Percentiles rank a stretch among this genome's conserved stretches.
These are phyloP conservation scores for Amyelois transitella DNA, from an alignment of 1,140 invertebrate genomes.

Conservation along the genomic window DNA sequence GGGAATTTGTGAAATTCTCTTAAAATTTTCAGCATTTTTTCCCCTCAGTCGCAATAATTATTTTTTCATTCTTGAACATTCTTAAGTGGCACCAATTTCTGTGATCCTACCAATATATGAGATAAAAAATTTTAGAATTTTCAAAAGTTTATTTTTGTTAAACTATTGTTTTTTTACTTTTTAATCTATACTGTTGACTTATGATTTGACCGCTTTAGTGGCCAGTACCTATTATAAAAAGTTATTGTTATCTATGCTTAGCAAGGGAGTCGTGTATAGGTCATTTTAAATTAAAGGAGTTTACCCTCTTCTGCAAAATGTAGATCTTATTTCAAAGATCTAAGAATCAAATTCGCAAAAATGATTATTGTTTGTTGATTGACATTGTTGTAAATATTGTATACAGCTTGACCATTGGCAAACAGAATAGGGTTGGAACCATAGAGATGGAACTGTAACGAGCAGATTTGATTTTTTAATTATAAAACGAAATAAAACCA, in stretches of 20 bases:
- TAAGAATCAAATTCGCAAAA: background rate
- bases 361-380: background rate
- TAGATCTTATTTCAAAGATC: background rate
- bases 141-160: slow-evolving; percentile 4
- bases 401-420: background rate
- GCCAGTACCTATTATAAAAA: slow-evolving; percentile 39
- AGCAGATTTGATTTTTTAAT: background rate
- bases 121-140: too few species aligned
- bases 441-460: background rate
- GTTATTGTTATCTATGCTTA: slow-evolving; percentile 47
- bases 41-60: too few species aligned
- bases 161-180: background rate
- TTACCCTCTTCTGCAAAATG: background rate
- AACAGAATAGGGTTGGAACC: background rate
- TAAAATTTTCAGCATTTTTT: too few species aligned
- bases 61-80: too few species aligned
- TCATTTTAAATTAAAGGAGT: slow-evolving; percentile 20
- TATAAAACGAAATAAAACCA: background rate
- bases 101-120: too few species aligned
- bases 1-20: too few species aligned
- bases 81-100: too few species aligned
- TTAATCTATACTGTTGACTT: slow-evolving; percentile 14
- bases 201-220: slow-evolving; percentile 36
- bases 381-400: background rate
- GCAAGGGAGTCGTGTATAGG: slow-evolving; percentile 33